Percentiles rank a stretch among this genome's conserved stretches.
phyloP scores from a whole-genome alignment of 2,113 vertebrate genomes.

The Gobiocypris rarus region DNA sequence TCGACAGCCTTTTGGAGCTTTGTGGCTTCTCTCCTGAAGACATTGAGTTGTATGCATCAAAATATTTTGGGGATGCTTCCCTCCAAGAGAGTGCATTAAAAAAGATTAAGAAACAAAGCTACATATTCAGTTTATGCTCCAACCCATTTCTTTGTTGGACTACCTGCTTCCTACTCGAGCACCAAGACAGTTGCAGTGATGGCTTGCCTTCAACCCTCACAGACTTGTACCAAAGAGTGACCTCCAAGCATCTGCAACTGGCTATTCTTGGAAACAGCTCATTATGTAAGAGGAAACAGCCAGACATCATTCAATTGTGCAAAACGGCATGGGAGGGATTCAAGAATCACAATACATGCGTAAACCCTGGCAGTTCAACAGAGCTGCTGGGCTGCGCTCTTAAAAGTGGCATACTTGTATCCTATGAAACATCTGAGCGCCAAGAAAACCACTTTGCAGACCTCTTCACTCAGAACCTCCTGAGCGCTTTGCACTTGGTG shows the following conservation, averaged over 20 bases:
- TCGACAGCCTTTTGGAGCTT: slow-evolving; percentile 82
- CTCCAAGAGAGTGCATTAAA: slow-evolving; percentile 60
- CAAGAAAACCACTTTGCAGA: slow-evolving; percentile 72
- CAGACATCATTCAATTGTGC: slow-evolving; percentile 70
- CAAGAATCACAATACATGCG: slow-evolving; percentile 70
- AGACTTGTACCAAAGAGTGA: slow-evolving; percentile 73
- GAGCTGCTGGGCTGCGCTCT: slow-evolving; percentile 76
- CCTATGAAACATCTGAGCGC: not conserved
- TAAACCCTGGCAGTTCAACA: slow-evolving; percentile 60
- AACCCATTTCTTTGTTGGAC: slow-evolving; percentile 82
- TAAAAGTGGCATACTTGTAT: slow-evolving; percentile 66
- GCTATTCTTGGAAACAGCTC: not conserved
- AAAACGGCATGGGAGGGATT: slow-evolving; percentile 82
- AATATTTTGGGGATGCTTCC: slow-evolving; percentile 73
- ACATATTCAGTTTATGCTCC: slow-evolving; percentile 81
- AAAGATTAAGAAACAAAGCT: slow-evolving; percentile 70
- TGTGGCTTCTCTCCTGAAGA: slow-evolving; percentile 80
- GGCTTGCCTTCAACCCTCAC: slow-evolving; percentile 84
- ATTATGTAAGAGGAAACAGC: not conserved
- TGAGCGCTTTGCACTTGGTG: slow-evolving; percentile 80
- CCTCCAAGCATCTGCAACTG: slow-evolving; percentile 63
- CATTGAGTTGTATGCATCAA: slow-evolving; percentile 74
- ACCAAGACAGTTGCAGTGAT: slow-evolving; percentile 51
- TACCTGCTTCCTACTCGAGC: slow-evolving; percentile 78
- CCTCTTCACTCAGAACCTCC: slow-evolving; percentile 83